Evolutionary conservation across 2,797 vertebrate genomes (phyloP).

Genomic region (Mionectes olivaceus): DNA sequence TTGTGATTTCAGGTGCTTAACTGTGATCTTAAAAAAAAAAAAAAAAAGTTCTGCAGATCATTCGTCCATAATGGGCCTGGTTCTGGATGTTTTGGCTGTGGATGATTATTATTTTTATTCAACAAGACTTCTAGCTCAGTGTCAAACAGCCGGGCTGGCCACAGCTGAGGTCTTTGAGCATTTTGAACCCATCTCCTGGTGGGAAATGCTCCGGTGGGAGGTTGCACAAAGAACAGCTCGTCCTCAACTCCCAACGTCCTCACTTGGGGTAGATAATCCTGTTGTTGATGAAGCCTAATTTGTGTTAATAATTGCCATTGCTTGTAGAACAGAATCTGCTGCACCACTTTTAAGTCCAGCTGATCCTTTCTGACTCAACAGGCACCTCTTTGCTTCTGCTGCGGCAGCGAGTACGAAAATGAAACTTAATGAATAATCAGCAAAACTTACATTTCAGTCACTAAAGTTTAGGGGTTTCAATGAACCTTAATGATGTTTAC

Average conservation of each 20-base stretch:
- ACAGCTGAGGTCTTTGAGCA: conserved; percentile 1
- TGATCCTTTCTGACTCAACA: background rate
- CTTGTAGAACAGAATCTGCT: conserved; percentile 17
- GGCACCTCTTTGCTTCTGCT: background rate
- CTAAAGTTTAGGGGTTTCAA: conserved; percentile 57
- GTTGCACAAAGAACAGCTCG: background rate
- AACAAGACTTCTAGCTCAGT: background rate
- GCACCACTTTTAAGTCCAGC: conserved; percentile 1
- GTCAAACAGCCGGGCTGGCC: background rate
- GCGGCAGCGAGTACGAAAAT: background rate
- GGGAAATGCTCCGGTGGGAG: background rate
- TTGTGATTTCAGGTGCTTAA: conserved; percentile 74
- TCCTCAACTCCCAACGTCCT: background rate
- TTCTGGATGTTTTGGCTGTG: conserved; percentile 59
- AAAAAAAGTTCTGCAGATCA: conserved; percentile 63
- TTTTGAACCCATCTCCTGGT: background rate
- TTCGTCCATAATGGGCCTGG: conserved; percentile 46
- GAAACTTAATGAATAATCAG: conserved; percentile 52
- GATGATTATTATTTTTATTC: background rate
- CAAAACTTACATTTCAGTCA: conserved; percentile 54
- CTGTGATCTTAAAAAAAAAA: conserved; percentile 53
- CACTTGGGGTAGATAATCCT: background rate
- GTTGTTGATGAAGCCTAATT: background rate
- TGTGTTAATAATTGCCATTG: background rate
- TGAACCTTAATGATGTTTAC: conserved; percentile 81